phyloP scores from a whole-genome alignment of 2,797 vertebrate genomes.

The Aplochiton taeniatus region DNA sequence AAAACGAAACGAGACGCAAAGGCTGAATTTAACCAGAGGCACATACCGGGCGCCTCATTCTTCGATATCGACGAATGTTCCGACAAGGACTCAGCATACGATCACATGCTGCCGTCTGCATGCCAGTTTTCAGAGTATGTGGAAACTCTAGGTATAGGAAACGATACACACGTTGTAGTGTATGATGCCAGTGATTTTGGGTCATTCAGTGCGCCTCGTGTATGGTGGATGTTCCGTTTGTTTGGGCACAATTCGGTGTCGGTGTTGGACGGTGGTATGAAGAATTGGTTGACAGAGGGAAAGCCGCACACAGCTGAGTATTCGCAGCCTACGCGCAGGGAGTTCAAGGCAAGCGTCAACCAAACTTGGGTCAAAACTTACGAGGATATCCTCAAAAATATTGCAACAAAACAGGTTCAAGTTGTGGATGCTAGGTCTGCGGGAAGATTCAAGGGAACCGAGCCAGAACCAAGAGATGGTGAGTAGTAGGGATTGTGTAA shows the following conservation, averaged over 20 bases:
- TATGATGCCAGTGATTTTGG: conserved; percentile 89
- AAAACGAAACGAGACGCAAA: conserved; percentile 77
- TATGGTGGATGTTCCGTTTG: conserved; percentile 96
- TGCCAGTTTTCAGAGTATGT: conserved; percentile 82
- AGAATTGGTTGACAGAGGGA: conserved; percentile 83
- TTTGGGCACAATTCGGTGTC: conserved; percentile 90
- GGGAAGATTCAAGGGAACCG: conserved; percentile 83
- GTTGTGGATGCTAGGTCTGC: conserved; percentile 86
- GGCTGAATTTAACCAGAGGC: conserved; percentile 82
- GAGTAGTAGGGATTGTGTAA: conserved; percentile 39
- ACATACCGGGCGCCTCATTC: conserved; percentile 87
- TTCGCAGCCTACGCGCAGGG: conserved; percentile 51
- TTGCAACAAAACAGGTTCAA: conserved; percentile 76
- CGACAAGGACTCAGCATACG: conserved; percentile 75
- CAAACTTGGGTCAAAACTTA: conserved; percentile 83
- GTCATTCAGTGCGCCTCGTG: conserved; percentile 84
- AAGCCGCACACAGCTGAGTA: conserved; percentile 76
- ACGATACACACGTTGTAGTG: conserved; percentile 89
- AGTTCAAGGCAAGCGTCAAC: conserved; percentile 76
- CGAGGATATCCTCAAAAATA: conserved; percentile 86
- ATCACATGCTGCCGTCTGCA: conserved; percentile 86
- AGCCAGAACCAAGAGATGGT: conserved; percentile 89
- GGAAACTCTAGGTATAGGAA: conserved; percentile 83
- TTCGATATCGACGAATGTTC: conserved; percentile 90
- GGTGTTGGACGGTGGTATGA: conserved; percentile 89